Base-by-base conservation (phyloP, 2,797 vertebrate genomes). In the Silurus aristotelis region DNA sequence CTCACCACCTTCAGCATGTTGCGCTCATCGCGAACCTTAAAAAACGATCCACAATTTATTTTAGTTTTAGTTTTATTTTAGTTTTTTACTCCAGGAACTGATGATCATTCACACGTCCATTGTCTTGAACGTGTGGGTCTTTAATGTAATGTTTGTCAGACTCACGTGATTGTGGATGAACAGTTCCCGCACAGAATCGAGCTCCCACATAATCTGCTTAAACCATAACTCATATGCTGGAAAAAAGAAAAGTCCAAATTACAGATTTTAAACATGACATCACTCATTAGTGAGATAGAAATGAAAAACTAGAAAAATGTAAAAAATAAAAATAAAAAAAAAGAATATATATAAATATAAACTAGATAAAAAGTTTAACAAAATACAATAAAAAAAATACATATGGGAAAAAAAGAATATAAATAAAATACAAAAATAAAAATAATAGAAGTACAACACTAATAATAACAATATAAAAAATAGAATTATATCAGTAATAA, bases 161-260 rank as follows among this genome's bases (percentile, higher is more conserved):
- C 98, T 98, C 93, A 99, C 98, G 0, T 97, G 96, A 84, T 96
- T 97, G 66, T 97, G 96, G 90, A 96, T 95, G 92, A 99, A 99
- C 91, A 99, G 96, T 71, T 94, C 95, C 60, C 97, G 92, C 87
- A 99, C 97, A 38, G 98, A 99, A 92, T 99, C 98, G 38, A 99
- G 91, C 93, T 99, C 98, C 96, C 96, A 99, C 71, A 99, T 91
- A 88, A 99, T 98, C 93, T 99, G 98, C 90, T 99, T 99, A 93
- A 99, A 99, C 98, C 98, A 99, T 72, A 99, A 95, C 91, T 99
- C 98, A 88, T 98, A 99, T 71, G 95, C 98, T 99, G 90, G 38
- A 19, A 46, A 72, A 6, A 1, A 46, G 5, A 25, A 13, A 56
- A 5, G 60, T 2, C 8, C 14, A 60, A 6, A 84, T 58, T 25